Evolutionary conservation across 2,113 vertebrate genomes (phyloP).

Genomic region (Vicugna pacos): DNA sequence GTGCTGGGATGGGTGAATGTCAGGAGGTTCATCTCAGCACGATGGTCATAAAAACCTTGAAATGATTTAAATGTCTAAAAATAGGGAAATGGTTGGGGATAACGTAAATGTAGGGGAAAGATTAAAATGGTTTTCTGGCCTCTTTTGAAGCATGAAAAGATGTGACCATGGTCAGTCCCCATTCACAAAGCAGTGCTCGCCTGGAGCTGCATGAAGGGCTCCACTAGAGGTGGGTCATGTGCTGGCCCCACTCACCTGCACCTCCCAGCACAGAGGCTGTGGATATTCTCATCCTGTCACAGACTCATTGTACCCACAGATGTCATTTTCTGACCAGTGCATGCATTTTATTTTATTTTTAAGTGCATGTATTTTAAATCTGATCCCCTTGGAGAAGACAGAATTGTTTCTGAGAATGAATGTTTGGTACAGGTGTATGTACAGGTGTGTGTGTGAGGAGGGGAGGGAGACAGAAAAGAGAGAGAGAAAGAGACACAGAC

Average conservation of each 20-base stretch:
- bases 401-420: neutral
- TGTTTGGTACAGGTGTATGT: neutral
- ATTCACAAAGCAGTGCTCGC: neutral
- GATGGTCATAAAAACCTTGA: neutral
- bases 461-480: neutral
- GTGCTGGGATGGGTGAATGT: neutral
- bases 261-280: neutral
- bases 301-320: neutral
- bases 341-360: neutral
- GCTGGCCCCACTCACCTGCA: neutral
- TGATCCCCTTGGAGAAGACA: neutral
- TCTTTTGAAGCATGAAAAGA: neutral
- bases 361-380: neutral
- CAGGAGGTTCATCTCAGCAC: neutral
- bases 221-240: neutral
- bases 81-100: neutral
- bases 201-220: accelerated
- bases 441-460: no score
- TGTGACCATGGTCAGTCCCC: neutral
- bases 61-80: neutral
- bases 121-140: neutral
- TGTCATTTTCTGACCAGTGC: neutral
- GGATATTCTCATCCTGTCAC: neutral
- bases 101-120: neutral
- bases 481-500: accelerated